A percentile compares a stretch with the other conserved stretches of the same genome.
Evolutionary conservation across 1,140 invertebrate genomes (phyloP).

Genomic region (Luehdorfia chinensis): DNA sequence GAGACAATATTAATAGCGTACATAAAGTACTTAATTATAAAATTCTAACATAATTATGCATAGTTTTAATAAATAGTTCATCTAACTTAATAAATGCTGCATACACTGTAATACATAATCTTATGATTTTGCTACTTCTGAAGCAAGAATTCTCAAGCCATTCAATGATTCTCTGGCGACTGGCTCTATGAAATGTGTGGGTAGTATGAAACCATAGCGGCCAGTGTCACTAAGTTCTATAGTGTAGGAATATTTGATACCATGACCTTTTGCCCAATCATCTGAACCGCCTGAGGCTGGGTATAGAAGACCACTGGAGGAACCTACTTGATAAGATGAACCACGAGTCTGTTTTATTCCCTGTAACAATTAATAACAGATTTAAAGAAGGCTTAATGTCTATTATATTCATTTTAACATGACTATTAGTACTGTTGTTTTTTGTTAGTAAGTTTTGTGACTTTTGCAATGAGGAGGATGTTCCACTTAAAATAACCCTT

Average conservation of each 20-base stretch:
- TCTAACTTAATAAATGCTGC: constrained; percentile 10
- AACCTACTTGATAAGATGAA: constrained; percentile 85
- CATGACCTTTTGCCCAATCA: constrained; percentile 92
- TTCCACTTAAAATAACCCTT: no score
- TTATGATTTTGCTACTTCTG: constrained; percentile 35
- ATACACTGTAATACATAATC: background rate
- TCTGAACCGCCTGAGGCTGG: constrained; percentile 91
- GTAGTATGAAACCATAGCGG: constrained; percentile 92
- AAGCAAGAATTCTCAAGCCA: constrained; percentile 87
- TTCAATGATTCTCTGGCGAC: constrained; percentile 91
- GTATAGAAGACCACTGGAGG: constrained; percentile 85
- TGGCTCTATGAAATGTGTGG: constrained; percentile 87
- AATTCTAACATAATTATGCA: no score
- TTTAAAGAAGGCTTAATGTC: no score
- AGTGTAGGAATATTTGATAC: constrained; percentile 93
- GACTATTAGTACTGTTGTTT: no score
- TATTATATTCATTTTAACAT: no score
- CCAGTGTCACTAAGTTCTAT: constrained; percentile 93
- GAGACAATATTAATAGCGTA: no score
- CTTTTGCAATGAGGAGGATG: no score
- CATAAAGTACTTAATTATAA: no score
- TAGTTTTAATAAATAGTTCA: no score
- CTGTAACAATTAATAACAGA: constrained; percentile 48
- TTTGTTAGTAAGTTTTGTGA: no score
- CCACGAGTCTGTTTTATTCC: constrained; percentile 84